Evolutionary conservation across 2,797 vertebrate genomes (phyloP), one percentile per base, ranked within the genome.

Genomic region (Tolypeutes matacus): DNA sequence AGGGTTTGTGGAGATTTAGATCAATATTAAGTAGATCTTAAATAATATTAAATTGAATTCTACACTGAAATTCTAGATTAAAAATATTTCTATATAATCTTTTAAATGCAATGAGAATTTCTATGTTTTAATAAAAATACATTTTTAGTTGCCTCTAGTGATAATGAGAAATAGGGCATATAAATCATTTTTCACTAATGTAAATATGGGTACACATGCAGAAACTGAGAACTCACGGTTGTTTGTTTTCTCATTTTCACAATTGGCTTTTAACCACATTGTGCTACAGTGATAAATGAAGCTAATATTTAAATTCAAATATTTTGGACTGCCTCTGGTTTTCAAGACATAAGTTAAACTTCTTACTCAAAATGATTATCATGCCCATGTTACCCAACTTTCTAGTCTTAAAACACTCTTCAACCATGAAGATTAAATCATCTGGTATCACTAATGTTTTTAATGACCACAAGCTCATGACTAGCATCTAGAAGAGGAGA

Each of bases 31-130:
- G 15, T 65, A 67, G 56, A 76, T 72, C 53, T 64, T 36, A 94
- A 90, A 46, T 89, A 88, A 91, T 49, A n/a, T 65, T 67, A 90
- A 94, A 83, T 65, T 67, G 87, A 94, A 83, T 88, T 90, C 1
- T 92, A 27, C 42, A 73, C 17, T n/a, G 20, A 86, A 80, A 78
- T 95, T 78, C 31, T 90, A 70, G 25, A 29, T 86, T 87, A 67
- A 76, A 77, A 51, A 82, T 53, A 89, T 82, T 82, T 83, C 23
- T 51, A 2, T 56, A 4, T 34, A n/a, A 1, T 81, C 62, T 88
- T 86, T 69, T 76, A 58, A 76, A 51, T 42, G 6, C 31, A 67
- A 0, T 21, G 21, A 86, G 53, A 60, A 77, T n/a, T 65, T 60
- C 36, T 18, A 14, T 72, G 64, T 83, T 70, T 77, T 46, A 8